Evolutionary conservation across 2,888 invertebrate genomes (phyloP).

Genomic region (Stomorhina lunata): DNA sequence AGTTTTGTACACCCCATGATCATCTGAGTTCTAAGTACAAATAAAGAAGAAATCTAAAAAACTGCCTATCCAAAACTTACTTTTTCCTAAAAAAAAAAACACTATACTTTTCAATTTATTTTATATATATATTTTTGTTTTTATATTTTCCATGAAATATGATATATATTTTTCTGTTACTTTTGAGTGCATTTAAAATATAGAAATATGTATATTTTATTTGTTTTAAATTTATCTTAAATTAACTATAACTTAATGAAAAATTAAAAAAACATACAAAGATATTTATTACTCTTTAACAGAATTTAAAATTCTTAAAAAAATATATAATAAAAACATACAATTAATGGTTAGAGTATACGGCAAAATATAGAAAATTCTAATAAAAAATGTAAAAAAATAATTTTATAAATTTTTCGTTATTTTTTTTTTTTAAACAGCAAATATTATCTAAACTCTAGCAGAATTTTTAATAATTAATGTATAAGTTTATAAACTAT

Average conservation of each 20-base stretch:
- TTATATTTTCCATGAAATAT: constrained; percentile 60
- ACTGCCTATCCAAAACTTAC: too few species aligned
- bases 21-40: too few species aligned
- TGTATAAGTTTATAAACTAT: constrained; percentile 5
- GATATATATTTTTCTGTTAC: constrained; percentile 53
- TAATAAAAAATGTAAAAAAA: neutral
- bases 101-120: constrained; percentile 20
- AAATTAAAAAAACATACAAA: constrained; percentile 15
- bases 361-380: neutral
- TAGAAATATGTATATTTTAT: constrained; percentile 21
- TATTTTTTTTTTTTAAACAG: neutral
- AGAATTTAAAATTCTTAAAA: constrained; percentile 43
- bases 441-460: constrained; percentile 25
- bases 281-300: neutral
- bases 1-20: too few species aligned
- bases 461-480: constrained; percentile 1
- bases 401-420: neutral
- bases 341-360: neutral
- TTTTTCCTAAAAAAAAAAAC: too few species aligned
- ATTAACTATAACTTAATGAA: constrained; percentile 17
- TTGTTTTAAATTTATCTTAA: constrained; percentile 12
- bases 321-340: constrained; percentile 11
- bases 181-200: constrained; percentile 61
- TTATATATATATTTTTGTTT: constrained; percentile 20
- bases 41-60: too few species aligned